Percentiles rank a stretch among this genome's conserved stretches.
These are phyloP conservation scores for Xylota segnis DNA, from an alignment of 2,888 invertebrate genomes.

Conservation along the genomic window DNA sequence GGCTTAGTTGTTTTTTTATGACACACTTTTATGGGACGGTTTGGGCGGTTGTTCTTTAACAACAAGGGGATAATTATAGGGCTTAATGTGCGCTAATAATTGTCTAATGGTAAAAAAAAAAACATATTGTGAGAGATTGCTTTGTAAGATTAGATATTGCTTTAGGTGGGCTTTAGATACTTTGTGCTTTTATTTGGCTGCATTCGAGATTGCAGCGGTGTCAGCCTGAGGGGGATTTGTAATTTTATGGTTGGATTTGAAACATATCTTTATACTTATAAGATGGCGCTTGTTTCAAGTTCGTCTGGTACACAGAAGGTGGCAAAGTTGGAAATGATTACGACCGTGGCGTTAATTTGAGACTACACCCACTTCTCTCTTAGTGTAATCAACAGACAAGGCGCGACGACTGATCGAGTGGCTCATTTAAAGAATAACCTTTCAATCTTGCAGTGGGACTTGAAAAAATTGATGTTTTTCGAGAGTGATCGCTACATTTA, in stretches of 20 bases:
- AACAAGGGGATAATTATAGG: constrained; percentile 68
- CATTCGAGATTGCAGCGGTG: neutral
- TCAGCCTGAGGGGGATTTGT: neutral
- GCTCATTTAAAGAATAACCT: too few relatives aligned
- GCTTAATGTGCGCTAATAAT: constrained; percentile 53
- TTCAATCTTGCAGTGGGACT: too few relatives aligned
- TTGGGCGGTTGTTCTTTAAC: constrained; percentile 65
- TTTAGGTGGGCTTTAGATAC: constrained; percentile 31
- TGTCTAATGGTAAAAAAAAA: constrained; percentile 57
- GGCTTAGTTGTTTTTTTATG: constrained; percentile 21
- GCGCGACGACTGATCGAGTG: too few relatives aligned
- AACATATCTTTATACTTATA: neutral
- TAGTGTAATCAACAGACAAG: too few relatives aligned
- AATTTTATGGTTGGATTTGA: neutral
- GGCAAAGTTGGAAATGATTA: neutral
- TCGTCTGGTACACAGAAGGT: constrained; percentile 8
- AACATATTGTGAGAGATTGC: constrained; percentile 40
- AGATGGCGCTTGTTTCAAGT: constrained; percentile 14
- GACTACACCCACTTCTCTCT: too few relatives aligned
- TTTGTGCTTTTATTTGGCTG: constrained; percentile 11
- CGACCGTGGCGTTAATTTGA: neutral
- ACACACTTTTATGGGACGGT: constrained; percentile 43
- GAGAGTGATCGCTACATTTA: too few relatives aligned
- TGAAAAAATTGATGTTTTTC: too few relatives aligned
- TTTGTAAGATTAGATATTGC: neutral